phyloP scores from a whole-genome alignment of 2,797 vertebrate genomes.

The Enoplosus armatus region DNA sequence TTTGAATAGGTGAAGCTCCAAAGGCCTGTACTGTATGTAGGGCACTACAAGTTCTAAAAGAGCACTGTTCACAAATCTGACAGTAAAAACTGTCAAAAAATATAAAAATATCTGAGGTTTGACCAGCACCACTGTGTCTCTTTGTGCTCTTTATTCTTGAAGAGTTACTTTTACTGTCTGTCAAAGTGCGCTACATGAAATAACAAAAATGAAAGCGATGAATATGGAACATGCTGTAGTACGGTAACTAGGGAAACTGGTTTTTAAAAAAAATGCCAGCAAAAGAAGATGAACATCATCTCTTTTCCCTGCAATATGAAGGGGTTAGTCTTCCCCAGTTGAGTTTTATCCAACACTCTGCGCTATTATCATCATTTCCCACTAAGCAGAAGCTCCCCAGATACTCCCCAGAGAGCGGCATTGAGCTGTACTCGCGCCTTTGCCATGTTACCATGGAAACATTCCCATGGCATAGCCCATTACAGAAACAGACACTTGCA shows the following conservation, averaged over 20 bases:
- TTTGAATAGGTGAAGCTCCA: conserved; percentile 11
- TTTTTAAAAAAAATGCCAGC: conserved; percentile 7
- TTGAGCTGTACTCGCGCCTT: conserved; percentile 80
- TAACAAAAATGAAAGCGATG: conserved; percentile 31
- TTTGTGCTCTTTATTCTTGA: conserved; percentile 25
- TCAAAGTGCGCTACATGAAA: conserved; percentile 45
- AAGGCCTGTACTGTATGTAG: neutral
- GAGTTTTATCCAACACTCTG: conserved; percentile 80
- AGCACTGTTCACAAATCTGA: conserved; percentile 9
- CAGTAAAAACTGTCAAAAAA: neutral
- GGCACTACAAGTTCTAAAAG: neutral
- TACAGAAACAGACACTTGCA: conserved; percentile 83
- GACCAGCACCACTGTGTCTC: conserved; percentile 8
- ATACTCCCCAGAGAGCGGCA: conserved; percentile 83
- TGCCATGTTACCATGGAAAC: conserved; percentile 86
- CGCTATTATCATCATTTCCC: conserved; percentile 81
- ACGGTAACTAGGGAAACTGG: conserved; percentile 23
- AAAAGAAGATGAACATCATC: conserved; percentile 52
- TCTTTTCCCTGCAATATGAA: conserved; percentile 61
- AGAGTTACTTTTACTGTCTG: conserved; percentile 36
- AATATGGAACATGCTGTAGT: conserved; percentile 20
- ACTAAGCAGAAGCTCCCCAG: conserved; percentile 82
- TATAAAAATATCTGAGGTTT: neutral
- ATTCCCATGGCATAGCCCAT: conserved; percentile 82
- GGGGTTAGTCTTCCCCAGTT: conserved; percentile 69